phyloP scores from a whole-genome alignment of 2,797 vertebrate genomes.

The Danio choprae region DNA sequence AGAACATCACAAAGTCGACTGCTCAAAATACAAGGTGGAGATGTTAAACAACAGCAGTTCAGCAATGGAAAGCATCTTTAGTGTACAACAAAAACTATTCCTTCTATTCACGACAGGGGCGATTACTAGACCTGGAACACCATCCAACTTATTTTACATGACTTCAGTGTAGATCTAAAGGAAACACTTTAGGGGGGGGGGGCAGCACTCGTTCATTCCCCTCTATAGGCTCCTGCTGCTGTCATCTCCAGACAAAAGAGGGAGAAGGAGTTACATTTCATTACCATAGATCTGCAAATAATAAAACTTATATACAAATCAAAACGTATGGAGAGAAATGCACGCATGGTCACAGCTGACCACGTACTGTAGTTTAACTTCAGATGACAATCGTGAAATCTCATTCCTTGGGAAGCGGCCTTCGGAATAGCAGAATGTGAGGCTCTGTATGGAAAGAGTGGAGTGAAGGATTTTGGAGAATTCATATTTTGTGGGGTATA shows the following conservation, averaged over 20 bases:
- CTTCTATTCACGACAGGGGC: constrained; percentile 17
- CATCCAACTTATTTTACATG: constrained; percentile 32
- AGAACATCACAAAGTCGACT: constrained; percentile 13
- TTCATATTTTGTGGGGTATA: neutral
- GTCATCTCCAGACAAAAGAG: constrained; percentile 41
- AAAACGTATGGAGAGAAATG: constrained; percentile 65
- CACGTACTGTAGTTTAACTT: constrained; percentile 50
- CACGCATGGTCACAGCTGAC: constrained; percentile 52
- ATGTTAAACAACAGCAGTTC: constrained; percentile 40
- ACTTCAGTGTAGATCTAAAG: constrained; percentile 49
- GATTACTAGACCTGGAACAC: constrained; percentile 16
- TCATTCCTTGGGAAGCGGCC: constrained; percentile 80
- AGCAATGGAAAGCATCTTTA: constrained; percentile 10
- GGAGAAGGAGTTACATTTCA: constrained; percentile 58
- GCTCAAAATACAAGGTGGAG: constrained; percentile 27
- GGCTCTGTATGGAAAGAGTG: constrained; percentile 72
- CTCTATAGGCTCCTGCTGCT: neutral
- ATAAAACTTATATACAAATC: constrained; percentile 66
- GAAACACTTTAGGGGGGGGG: constrained; percentile 22
- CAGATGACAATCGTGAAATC: constrained; percentile 29
- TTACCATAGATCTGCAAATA: constrained; percentile 60
- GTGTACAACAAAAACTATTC: constrained; percentile 23
- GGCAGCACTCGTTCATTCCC: neutral
- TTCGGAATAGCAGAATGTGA: constrained; percentile 83
- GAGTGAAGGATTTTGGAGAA: neutral